Evolutionary conservation across 2,113 vertebrate genomes (phyloP).

Genomic region (Leucoraja erinaceus): DNA sequence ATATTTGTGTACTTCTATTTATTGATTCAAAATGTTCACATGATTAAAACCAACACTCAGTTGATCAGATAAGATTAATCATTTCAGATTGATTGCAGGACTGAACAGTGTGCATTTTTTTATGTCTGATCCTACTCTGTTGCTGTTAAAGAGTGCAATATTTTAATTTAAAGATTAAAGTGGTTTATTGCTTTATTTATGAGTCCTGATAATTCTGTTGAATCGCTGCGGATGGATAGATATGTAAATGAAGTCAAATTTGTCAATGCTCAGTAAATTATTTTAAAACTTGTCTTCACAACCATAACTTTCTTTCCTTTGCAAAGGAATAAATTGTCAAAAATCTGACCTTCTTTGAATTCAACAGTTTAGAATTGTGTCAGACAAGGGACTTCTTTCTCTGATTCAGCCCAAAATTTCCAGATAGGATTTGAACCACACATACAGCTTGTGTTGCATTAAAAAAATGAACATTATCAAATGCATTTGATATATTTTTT

Average conservation of each 20-base stretch:
- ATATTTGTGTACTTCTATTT: not conserved
- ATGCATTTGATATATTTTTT: not conserved
- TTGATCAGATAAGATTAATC: not conserved
- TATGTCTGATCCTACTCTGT: not conserved
- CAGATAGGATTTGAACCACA: not conserved
- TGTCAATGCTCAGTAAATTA: not conserved
- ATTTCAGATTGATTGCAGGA: not conserved
- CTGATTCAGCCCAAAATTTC: not conserved
- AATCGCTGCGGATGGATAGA: not conserved
- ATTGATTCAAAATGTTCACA: not conserved
- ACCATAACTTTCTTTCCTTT: not conserved
- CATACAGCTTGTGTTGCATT: not conserved
- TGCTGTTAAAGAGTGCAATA: not conserved
- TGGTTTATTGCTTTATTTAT: not conserved
- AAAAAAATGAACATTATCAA: not conserved
- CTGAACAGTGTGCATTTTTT: not conserved
- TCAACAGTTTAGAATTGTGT: not conserved
- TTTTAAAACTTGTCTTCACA: not conserved
- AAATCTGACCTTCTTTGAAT: not conserved
- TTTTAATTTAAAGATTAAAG: not conserved
- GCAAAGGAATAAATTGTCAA: not conserved
- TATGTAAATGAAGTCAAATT: not conserved
- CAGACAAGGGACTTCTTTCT: not conserved
- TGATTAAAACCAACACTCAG: not conserved
- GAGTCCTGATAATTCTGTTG: not conserved